A percentile compares a stretch with the other conserved stretches of the same genome.
Evolutionary conservation across 2,888 invertebrate species (phyloP).

Genomic region (Nephrotoma flavescens): DNA sequence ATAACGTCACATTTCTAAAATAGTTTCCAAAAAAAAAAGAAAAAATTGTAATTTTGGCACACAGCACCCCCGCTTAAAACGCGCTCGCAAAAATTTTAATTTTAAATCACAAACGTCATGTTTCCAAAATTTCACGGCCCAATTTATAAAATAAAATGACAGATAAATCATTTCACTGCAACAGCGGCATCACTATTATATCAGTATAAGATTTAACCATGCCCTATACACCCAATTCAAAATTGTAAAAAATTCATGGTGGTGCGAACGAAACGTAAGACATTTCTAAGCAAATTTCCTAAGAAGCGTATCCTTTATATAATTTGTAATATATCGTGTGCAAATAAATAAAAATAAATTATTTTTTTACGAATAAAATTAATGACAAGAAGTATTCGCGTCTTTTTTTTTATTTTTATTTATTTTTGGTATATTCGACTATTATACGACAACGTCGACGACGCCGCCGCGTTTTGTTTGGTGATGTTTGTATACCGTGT

Average conservation of each 20-base stretch:
- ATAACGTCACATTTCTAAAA: background rate
- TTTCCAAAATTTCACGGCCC: background rate
- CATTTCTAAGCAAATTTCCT: background rate
- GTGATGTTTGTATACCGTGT: background rate
- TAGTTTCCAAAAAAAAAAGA: background rate
- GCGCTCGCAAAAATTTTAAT: background rate
- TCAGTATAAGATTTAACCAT: background rate
- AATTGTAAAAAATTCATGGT: background rate
- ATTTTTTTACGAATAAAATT: background rate
- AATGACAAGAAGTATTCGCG: background rate
- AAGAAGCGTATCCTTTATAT: background rate
- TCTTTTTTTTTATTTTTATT: background rate
- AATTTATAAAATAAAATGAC: background rate
- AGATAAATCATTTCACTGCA: background rate
- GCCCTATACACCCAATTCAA: background rate
- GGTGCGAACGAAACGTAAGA: background rate
- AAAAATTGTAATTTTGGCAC: background rate
- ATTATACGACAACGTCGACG: background rate
- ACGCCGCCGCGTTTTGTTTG: background rate
- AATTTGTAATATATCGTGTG: background rate
- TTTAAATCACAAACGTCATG: background rate
- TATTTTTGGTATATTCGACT: background rate
- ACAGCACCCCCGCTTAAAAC: background rate
- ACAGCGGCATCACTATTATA: background rate
- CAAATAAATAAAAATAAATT: background rate